A percentile compares a stretch with the other conserved stretches of the same genome.
Evolutionary conservation across 2,113 vertebrate species (phyloP).

Genomic region (Galemys pyrenaicus): DNA sequence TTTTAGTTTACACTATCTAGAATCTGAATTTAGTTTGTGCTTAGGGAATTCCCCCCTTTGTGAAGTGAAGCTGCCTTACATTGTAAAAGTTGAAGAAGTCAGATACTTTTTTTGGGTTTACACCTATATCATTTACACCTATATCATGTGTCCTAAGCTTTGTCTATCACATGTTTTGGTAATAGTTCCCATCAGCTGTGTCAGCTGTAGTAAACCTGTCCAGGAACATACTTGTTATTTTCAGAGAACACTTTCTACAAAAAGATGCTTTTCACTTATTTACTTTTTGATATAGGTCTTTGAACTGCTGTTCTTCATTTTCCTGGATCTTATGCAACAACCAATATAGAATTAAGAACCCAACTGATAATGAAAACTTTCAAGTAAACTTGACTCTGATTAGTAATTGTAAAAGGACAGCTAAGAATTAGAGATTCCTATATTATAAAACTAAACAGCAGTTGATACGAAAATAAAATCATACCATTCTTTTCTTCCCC

Average conservation of each 20-base stretch:
- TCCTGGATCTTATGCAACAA: neutral
- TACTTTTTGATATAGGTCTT: neutral
- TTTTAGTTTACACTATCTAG: too few species aligned
- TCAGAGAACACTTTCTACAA: neutral
- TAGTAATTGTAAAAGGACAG: neutral
- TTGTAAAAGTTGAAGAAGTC: neutral
- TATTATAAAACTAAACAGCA: neutral
- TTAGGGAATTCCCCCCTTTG: neutral
- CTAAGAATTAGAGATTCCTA: neutral
- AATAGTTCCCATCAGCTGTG: rapidly evolving
- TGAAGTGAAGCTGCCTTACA: neutral
- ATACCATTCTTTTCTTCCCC: neutral
- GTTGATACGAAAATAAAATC: neutral
- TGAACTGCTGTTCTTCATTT: neutral
- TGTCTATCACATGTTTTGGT: neutral
- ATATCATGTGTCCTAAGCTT: neutral
- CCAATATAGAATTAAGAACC: neutral
- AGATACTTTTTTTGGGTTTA: neutral
- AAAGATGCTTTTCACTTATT: neutral
- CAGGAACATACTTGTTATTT: neutral
- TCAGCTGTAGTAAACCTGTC: neutral
- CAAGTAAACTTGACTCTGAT: neutral
- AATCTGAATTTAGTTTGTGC: neutral
- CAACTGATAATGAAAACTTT: neutral
- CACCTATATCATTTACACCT: neutral